Evolutionary conservation across 2,113 vertebrate genomes (phyloP).

Genomic region (Brachyistius frenatus): DNA sequence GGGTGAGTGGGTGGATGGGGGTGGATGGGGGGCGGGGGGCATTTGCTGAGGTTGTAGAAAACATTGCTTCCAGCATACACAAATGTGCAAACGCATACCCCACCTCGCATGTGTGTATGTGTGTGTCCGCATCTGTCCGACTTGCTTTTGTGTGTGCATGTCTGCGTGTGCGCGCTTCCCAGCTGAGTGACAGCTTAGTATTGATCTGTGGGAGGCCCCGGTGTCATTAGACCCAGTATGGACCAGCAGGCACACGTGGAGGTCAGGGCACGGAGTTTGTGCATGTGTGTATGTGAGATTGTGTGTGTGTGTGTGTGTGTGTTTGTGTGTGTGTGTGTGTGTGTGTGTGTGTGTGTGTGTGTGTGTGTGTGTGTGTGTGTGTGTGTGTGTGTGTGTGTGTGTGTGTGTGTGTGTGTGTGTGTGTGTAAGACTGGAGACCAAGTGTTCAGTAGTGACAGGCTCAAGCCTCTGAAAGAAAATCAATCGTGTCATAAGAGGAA

Average conservation of each 20-base stretch:
- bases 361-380: slow-evolving; percentile 39
- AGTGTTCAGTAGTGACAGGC: slow-evolving; percentile 84
- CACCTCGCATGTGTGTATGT: slow-evolving; percentile 45
- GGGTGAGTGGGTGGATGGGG: slow-evolving; percentile 45
- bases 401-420: slow-evolving; percentile 37
- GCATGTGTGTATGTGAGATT: slow-evolving; percentile 30
- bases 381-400: slow-evolving; percentile 35
- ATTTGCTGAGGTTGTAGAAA: slow-evolving; percentile 83
- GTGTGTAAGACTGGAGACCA: slow-evolving; percentile 59
- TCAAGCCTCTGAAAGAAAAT: slow-evolving; percentile 84
- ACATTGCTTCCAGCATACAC: slow-evolving; percentile 79
- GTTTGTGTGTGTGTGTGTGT: slow-evolving; percentile 33
- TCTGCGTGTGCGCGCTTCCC: slow-evolving; percentile 38
- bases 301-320: slow-evolving; percentile 39
- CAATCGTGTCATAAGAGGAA: slow-evolving; percentile 84
- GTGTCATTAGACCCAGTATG: slow-evolving; percentile 85
- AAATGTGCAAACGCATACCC: slow-evolving; percentile 80
- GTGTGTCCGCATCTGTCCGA: slow-evolving; percentile 47
- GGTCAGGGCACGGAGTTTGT: slow-evolving; percentile 79
- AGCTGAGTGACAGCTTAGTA: slow-evolving; percentile 83
- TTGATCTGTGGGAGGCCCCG: slow-evolving; percentile 81
- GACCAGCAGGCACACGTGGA: slow-evolving; percentile 84
- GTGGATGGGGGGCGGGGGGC: slow-evolving; percentile 49
- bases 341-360: slow-evolving; percentile 36
- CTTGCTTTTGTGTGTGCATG: slow-evolving; percentile 40